Evolutionary conservation across 2,888 invertebrate genomes (phyloP), one percentile per base, ranked within the genome.

Genomic region (Amblyjoppa proteus): DNA sequence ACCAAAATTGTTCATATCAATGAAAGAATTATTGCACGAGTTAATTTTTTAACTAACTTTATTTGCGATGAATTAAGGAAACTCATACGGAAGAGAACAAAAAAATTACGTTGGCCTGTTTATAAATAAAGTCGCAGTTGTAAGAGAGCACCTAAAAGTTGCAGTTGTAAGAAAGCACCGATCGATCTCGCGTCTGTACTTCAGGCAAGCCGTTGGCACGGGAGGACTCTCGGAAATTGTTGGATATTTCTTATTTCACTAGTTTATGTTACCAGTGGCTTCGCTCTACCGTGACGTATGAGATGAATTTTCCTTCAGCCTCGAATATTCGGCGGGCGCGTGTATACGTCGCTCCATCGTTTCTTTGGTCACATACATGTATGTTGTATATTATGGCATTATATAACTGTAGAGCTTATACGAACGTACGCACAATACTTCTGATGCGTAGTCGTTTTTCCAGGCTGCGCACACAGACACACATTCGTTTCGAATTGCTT

Each of bases 401-500:
- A 68, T 20, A 38, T 25, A 20, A n/a, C 9, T n/a, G 34, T 66
- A 66, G n/a, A 1, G 66, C n/a, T 66, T 20, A 20, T 13, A 16
- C 41, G 41, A 41, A 68, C 38, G 11, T 41, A 68, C 68, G 68
- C 68, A 68, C 68, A 45, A 70, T 70, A 16, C 28, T 31, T 70
- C n/a, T 31, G 51, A 70, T 70, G 31, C 51, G 28, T 31, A n/a
- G 70, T 70, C 51, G 70, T 31, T 64, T 64, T 64, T 64, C n/a
- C 64, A 34, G 16, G 31, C 51, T n/a, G 31, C 51, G 16, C 51
- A 70, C 51, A 51, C 70, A 31, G 7, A 69, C 4, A 4, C 25
- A 28, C 64, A 41, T 70, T 34, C 28, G n/a, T 51, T 70, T 6
- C 2, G 70, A 70, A 70, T 70, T 53, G 51, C 70, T 51, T 13